These are phyloP conservation scores for Huso huso DNA, from an alignment of 2,797 vertebrate genomes.

Conservation along the genomic window DNA sequence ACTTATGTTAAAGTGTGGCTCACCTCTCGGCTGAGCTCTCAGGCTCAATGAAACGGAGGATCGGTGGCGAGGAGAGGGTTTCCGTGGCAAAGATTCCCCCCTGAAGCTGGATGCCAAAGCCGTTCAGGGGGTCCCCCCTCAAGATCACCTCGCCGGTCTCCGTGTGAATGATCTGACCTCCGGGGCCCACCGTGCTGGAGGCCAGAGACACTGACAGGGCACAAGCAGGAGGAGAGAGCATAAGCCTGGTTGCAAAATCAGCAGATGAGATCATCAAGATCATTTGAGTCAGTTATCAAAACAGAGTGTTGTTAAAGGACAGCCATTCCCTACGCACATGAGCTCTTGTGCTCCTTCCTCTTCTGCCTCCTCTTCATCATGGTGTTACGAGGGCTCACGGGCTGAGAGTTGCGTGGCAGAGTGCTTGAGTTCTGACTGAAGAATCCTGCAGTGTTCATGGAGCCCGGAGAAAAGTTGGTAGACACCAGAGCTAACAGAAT, in stretches of 20 bases:
- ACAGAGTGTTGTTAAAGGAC: too few species aligned
- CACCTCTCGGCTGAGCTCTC: conserved; percentile 96
- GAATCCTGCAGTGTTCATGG: conserved; percentile 70
- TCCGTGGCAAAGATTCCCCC: conserved; percentile 93
- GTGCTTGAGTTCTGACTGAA: conserved; percentile 81
- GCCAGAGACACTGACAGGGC: conserved; percentile 72
- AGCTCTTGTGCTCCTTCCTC: conserved; percentile 90
- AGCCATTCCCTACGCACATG: conserved; percentile 54
- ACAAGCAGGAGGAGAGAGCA: conserved; percentile 20
- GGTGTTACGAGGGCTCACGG: conserved; percentile 87
- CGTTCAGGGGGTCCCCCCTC: conserved; percentile 81
- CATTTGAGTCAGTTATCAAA: too few species aligned
- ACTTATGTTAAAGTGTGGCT: conserved; percentile 26
- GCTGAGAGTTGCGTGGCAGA: conserved; percentile 70
- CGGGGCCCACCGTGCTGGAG: conserved; percentile 86
- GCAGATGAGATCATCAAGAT: too few species aligned
- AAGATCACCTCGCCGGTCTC: conserved; percentile 84
- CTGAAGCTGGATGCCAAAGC: conserved; percentile 94
- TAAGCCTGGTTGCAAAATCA: too few species aligned
- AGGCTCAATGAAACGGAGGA: conserved; percentile 87
- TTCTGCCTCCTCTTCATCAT: conserved; percentile 80
- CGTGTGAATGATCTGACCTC: conserved; percentile 87
- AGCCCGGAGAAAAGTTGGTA: conserved; percentile 79
- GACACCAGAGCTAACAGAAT: conserved; percentile 72
- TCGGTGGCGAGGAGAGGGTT: conserved; percentile 83